Conservation (phyloP, 2,113 vertebrate species). For the Hyla sarda region DNA sequence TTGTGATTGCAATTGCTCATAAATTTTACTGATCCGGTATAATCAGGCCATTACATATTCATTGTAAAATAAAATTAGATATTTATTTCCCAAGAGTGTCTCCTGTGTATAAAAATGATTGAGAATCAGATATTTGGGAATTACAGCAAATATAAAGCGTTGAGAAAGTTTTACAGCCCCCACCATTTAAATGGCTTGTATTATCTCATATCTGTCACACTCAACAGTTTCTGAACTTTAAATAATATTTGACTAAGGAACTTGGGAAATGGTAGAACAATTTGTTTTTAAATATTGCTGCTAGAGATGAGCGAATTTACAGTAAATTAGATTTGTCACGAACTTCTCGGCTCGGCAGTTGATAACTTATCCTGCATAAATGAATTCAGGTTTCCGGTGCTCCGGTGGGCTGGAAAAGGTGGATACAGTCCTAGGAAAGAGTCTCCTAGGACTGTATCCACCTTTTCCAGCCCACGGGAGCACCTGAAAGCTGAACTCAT, state of each 20-base stretch:
- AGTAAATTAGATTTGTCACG: too few relatives aligned
- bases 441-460: too few relatives aligned
- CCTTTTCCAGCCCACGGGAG: too few relatives aligned
- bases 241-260: neutral
- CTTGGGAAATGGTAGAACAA: neutral
- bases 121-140: constrained; percentile 1
- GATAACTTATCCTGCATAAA: too few relatives aligned
- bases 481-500: too few relatives aligned
- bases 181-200: neutral
- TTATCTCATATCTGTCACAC: neutral
- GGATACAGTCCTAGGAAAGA: too few relatives aligned
- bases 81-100: neutral
- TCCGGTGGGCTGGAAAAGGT: too few relatives aligned
- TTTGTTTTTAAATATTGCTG: neutral
- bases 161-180: neutral
- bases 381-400: too few relatives aligned
- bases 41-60: constrained; percentile 19
- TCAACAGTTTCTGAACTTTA: neutral
- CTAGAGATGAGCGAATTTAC: too few relatives aligned
- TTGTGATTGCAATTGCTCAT: constrained; percentile 6
- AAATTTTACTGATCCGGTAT: neutral
- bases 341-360: too few relatives aligned
- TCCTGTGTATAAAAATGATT: constrained; percentile 18
- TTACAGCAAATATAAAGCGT: neutral
- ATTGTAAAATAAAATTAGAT: constrained; percentile 10